Base-by-base conservation (phyloP, 1,140 invertebrate genomes). In the Phortica variegata region DNA sequence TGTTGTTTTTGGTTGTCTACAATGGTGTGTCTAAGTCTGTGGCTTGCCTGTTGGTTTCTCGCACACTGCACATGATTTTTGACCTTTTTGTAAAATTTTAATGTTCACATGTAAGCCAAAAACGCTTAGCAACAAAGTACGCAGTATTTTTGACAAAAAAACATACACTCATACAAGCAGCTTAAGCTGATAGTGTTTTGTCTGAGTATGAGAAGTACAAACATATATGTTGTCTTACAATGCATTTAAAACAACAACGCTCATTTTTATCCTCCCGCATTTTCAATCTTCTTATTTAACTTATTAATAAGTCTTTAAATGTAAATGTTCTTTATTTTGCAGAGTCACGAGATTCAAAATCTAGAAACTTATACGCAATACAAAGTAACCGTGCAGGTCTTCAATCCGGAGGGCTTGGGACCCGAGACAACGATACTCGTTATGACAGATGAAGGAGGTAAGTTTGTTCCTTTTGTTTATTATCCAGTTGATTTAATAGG, bases 391-490 rank as follows among this genome's bases (percentile, higher is more conserved):
- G 77, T 90, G 34, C 85, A 87, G 78, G 86, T 89, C 18, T 87
- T 87, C 73, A 90, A 90, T 72, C 87, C 86, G 5, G 86, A 84
- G 66, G 87, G 87, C 12, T 55, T 75, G 26, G 87, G 87, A 39
- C 87, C 87, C 19, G 80, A 82, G 37, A 84, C 85, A 8, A 86
- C 84, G 29, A 84, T 88, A 23, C 79, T 86, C 36, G 86, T 88
- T 48, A 88, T 87, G 81, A 90, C 87, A 36, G 87, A 89, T 66
- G 87, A 90, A 83, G 87, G 87, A 69, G 84, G 87, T 89, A 77
- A 86, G 84, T 81, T 6, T 29, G 6, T 29, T 29, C 12, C 26
- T 29, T 29, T 29, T 29, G 12, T 29, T 29, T 29, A 29, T 29
- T 29, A 29, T 29, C 6, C 6, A 29, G 26, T 29, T 12, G 12